Base-by-base conservation (phyloP, 2,888 invertebrate genomes). In the Hypercompe scribonia region DNA sequence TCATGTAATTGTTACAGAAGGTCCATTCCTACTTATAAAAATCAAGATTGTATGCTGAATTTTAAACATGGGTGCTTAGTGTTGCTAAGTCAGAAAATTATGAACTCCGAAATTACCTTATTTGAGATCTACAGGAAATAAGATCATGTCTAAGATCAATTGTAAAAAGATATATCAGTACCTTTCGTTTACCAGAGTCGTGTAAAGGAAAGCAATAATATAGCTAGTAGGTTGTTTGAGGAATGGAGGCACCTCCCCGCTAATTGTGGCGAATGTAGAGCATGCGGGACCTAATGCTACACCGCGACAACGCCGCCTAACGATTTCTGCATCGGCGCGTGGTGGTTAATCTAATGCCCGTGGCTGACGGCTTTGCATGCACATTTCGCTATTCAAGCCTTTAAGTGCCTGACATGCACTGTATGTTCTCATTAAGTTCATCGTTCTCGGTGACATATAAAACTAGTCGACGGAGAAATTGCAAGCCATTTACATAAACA, bases 211-310 rank as follows among this genome's bases (percentile, higher is more conserved):
- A 73, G 69, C 66, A 79, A 66, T 68, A 73, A 75, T 75, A 79
- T 79, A 65, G 74, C 70, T 81, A 72, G 76, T 76, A 68, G 75
- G 75, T 67, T 75, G 76, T 78, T 77, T 77, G 76, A 73, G 80
- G 78, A 76, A 82, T 76, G 65, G 71, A 73, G 76, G 82, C 75
- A 84, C 86, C 81, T 83, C 86, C 86, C 81, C 76, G 86, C 87
- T 90, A 90, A 90, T 89, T 89, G 87, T 85, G 82, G 70, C 74
- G 77, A 80, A 94, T 91, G 90, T 94, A 81, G 93, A 90, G 88
- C 94, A 89, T 88, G 88, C 94, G 94, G 93, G 91, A 93, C 91
- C 90, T 93, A 93, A 93, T 93, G 78, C 84, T 81, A 88, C 72
- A 80, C 83, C 75, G 72, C 77, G 81, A 81, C 86, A 79, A 82